Evolutionary conservation across 2,113 vertebrate species (phyloP), one percentile per base, ranked within the genome.

Genomic region (Neoarius graeffei): DNA sequence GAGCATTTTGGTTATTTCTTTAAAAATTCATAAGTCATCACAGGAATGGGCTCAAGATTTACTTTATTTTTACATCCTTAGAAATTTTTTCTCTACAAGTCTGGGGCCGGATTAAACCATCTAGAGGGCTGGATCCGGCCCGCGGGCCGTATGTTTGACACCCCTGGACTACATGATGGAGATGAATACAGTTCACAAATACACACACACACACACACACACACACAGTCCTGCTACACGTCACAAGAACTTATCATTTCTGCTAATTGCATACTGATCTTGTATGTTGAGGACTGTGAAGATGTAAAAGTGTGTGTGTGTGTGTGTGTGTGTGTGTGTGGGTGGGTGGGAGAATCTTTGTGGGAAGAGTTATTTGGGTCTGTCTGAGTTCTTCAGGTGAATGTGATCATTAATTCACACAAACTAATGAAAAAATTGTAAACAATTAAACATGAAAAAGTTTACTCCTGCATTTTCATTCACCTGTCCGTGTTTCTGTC

Each of bases 121-220:
- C n/a, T n/a, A n/a, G n/a, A n/a, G n/a, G n/a, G n/a, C n/a, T n/a
- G n/a, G n/a, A n/a, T n/a, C n/a, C n/a, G n/a, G n/a, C n/a, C n/a
- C n/a, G n/a, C n/a, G n/a, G n/a, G n/a, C n/a, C n/a, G n/a, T n/a
- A n/a, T n/a, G n/a, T n/a, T n/a, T n/a, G n/a, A n/a, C n/a, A n/a
- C n/a, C n/a, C n/a, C n/a, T n/a, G n/a, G n/a, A 84, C 52, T n/a
- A 30, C 85, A 74, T 42, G 42, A 50, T 74, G n/a, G 5, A 84
- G 56, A 83, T 83, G 57, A 86, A 86, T 79, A 35, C 48, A 60
- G 6, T 15, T 71, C 27, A 69, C 66, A 69, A 2, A 71, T 30
- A 48, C 69, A 85, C 30, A 42, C 30, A 86, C 57, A 57, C 86
- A 54, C 42, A 71, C 69, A 42, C 69, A 73, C 17, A 42, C 69